These are phyloP conservation scores for Rhyacichthys aspro DNA, from an alignment of 2,797 vertebrate species.

Conservation along the genomic window DNA sequence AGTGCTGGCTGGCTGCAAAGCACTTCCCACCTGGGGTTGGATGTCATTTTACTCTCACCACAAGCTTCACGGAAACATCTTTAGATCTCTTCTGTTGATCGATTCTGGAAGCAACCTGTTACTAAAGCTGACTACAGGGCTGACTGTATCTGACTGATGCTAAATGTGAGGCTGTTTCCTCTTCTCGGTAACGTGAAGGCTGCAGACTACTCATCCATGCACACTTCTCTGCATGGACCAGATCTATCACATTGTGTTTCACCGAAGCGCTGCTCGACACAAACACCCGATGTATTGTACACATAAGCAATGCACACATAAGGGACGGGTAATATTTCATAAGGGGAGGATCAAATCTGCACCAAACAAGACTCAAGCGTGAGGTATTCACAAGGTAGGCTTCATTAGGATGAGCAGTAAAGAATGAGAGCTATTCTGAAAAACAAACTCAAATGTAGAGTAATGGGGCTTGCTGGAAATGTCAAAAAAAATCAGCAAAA, in stretches of 20 bases:
- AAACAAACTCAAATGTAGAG: no score
- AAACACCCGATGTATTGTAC: no score
- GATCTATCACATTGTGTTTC: constrained; percentile 76
- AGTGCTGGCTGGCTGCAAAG: constrained; percentile 63
- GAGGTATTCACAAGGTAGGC: no score
- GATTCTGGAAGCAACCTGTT: constrained; percentile 9
- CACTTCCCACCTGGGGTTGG: constrained; percentile 66
- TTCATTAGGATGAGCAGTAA: no score
- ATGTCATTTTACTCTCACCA: constrained; percentile 37
- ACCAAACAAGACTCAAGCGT: no score
- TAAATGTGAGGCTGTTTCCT: constrained; percentile 22
- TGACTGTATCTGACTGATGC: constrained; percentile 40
- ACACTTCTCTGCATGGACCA: constrained; percentile 55
- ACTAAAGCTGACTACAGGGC: constrained; percentile 19
- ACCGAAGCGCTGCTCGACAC: constrained; percentile 47
- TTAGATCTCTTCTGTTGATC: constrained; percentile 6
- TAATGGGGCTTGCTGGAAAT: no score
- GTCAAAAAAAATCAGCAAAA: no score
- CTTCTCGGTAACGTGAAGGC: constrained; percentile 34
- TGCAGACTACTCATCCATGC: constrained; percentile 65
- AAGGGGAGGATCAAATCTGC: no score
- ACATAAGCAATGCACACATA: constrained; percentile 20
- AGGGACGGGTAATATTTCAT: no score
- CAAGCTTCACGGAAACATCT: neutral
- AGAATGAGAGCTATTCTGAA: no score